These are phyloP conservation scores for Pandemis corylana DNA, from an alignment of 2,888 invertebrate species.

Conservation along the genomic window DNA sequence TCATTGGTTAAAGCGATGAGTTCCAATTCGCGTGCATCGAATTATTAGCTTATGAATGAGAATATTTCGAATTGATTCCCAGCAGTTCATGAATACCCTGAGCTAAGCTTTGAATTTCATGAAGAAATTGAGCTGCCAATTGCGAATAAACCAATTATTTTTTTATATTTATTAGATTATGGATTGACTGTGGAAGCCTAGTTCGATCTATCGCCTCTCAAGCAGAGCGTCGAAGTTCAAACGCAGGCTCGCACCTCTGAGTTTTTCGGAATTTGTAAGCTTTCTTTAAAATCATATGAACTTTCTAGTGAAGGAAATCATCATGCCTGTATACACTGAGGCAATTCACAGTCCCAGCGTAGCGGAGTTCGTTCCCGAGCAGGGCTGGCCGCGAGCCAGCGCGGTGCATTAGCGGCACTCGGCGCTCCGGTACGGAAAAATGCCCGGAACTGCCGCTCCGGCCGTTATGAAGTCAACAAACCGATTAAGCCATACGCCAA, in stretches of 20 bases:
- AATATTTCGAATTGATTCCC: conserved; percentile 24
- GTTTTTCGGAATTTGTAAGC: no score
- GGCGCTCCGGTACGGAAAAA: conserved; percentile 17
- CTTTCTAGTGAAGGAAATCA: no score
- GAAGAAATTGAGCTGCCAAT: not conserved
- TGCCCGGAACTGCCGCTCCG: not conserved
- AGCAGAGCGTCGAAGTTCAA: no score
- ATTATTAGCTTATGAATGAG: conserved; percentile 27
- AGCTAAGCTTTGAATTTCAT: conserved; percentile 9
- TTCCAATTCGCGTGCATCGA: conserved; percentile 9
- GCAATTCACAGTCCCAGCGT: not conserved
- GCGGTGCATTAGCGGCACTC: conserved; percentile 32
- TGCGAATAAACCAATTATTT: not conserved
- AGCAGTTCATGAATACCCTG: conserved; percentile 14
- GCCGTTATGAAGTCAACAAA: conserved; percentile 10
- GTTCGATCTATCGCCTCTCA: no score
- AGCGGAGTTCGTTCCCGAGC: not conserved
- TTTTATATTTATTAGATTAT: not conserved
- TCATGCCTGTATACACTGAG: no score
- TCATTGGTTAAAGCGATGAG: conserved; percentile 10
- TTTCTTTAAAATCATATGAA: no score
- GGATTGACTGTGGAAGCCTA: no score
- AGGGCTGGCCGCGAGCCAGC: conserved; percentile 45
- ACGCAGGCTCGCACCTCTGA: no score
- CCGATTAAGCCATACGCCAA: not conserved